These are phyloP conservation scores for Archocentrus centrarchus DNA, from an alignment of 2,113 vertebrate species.

Conservation along the genomic window DNA sequence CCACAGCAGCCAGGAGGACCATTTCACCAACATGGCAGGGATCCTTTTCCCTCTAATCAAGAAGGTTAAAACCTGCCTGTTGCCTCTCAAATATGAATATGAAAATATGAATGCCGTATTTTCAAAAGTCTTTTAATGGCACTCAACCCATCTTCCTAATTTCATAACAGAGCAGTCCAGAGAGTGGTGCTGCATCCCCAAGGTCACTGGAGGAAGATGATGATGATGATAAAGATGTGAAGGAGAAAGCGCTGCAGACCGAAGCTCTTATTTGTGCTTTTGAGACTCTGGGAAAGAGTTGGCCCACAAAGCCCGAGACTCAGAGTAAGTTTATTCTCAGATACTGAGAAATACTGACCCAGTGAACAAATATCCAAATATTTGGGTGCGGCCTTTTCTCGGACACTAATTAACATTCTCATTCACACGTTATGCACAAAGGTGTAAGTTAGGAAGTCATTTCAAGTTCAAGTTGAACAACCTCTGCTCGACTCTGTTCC, in stretches of 20 bases:
- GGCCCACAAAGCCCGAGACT: conserved; percentile 87
- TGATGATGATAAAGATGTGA: conserved; percentile 83
- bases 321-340: conserved; percentile 82
- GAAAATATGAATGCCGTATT: background rate
- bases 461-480: too few species aligned
- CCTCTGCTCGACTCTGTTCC: too few species aligned
- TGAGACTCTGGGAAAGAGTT: conserved; percentile 92
- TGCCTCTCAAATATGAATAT: background rate
- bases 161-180: conserved; percentile 83
- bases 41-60: conserved; percentile 93
- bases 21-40: conserved; percentile 88
- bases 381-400: too few species aligned
- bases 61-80: conserved; percentile 82
- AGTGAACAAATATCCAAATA: too few species aligned
- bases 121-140: background rate
- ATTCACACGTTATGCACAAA: too few species aligned
- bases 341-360: background rate
- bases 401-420: too few species aligned
- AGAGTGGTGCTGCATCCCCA: conserved; percentile 68
- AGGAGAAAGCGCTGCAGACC: conserved; percentile 87
- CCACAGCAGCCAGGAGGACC: conserved; percentile 88
- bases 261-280: conserved; percentile 92
- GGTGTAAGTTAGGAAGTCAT: too few species aligned
- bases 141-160: background rate
- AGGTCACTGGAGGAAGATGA: conserved; percentile 78